Base-by-base conservation (phyloP, 2,797 vertebrate genomes). In the Pelobates cultripes region DNA sequence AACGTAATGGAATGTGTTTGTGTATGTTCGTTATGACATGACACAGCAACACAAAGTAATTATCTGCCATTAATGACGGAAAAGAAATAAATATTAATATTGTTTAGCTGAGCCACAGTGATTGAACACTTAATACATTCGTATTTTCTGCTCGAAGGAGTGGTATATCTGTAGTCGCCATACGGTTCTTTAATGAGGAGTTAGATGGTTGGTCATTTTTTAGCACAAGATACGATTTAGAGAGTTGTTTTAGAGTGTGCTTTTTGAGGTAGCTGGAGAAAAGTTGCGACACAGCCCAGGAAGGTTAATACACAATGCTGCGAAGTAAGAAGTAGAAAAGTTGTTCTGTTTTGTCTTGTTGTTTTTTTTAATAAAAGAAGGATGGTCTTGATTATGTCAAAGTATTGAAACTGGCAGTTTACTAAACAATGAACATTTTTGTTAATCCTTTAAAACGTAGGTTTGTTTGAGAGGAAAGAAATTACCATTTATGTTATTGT, bases 1-100 rank as follows among this genome's bases (percentile, higher is more conserved):
- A 84, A 79, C 79, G 73, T 76, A 64, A 84, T 79, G 77, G 82
- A 84, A 84, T 79, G 82, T 79, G 77, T 79, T 84, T 84, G 82
- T 84, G 82, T 84, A 84, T 72, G 68, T 84, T 84, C 43, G 66
- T 61, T 71, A 72, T 84, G 71, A 84, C 82, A 79, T 45, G 79
- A 84, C 82, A 55, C 82, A 75, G 82, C 77, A 79, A 75, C 71
- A 55, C 77, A 70, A 68, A 74, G 81, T 79, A 76, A 83, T 83
- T 84, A 79, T 83, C 76, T 66, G 55, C 44, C 68, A 70, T 63
- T 79, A 83, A 75, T 79, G 77, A 79, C 68, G 71, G 53, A 55
- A 79, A 79, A 70, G 43, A 83, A 84, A 71, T 78, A 77, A 69
- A 84, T 75, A 67, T 79, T 84, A 74, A 84, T 79, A 76, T 71